Evolutionary conservation across 1,140 invertebrate species (phyloP), one percentile per base, ranked within the genome.

Genomic region (Pogonomyrmex californicus): DNA sequence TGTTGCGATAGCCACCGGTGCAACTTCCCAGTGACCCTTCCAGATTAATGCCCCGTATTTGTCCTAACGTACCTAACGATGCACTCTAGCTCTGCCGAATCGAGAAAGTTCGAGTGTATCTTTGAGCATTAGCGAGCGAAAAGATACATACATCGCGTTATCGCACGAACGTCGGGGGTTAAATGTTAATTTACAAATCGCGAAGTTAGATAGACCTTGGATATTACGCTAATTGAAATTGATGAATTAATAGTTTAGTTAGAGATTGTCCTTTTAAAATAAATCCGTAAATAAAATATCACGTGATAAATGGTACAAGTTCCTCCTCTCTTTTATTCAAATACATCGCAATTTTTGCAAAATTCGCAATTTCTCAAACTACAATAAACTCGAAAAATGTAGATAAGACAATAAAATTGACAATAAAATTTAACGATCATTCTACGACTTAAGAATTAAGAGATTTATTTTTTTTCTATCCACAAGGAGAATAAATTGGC

Each of bases 1-100:
- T 85, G 83, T 91, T 91, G 90, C 87, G 86, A 90, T 91, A 81
- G 87, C 82, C 79, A 36, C 63, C 54, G 77, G 71, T 62, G 54
- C 79, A 75, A 54, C 44, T 73, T 60, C 41, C 63, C 79, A 49
- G 56, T 83, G 68, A 83, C 54, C 66, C 79, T 75, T n/a, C 70
- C 44, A 41, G 79, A 83, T 83, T 83, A 83, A 83, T 83, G 79
- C 54, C 54, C 14, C 54, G 79, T 75, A 83, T 83, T 83, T 83
- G 79, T 83, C 54, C 79, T 23, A 23, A 23, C 23, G 54, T 33
- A 83, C 30, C 79, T 83, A 83, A 83, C 79, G 79, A 83, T 62
- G 79, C 56, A 49, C 79, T 60, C 54, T 62, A 41, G 68, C 60
- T 83, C 68, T n/a, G 62, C 68, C 73, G 54, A 49, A 83, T 83